Percentiles rank a stretch among this genome's conserved stretches.
Evolutionary conservation across 2,113 vertebrate species (phyloP).

Genomic region (Acanthochromis polyacanthus): DNA sequence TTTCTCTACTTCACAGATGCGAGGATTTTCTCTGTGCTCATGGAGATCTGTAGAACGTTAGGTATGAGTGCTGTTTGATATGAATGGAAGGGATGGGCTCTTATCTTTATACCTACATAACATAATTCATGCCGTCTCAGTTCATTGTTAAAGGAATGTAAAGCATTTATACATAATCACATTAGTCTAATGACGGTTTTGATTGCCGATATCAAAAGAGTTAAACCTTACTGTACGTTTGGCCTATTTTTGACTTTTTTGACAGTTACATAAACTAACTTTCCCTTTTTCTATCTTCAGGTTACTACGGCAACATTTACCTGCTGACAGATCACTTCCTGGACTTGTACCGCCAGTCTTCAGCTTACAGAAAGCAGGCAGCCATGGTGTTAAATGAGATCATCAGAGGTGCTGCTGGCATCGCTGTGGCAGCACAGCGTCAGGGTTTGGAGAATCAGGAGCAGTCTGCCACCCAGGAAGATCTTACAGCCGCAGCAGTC

Average conservation of each 20-base stretch:
- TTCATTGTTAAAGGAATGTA: background rate
- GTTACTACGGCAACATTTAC: constrained; percentile 92
- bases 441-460: constrained; percentile 26
- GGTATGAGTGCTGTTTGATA: constrained; percentile 60
- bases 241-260: background rate
- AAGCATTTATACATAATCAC: background rate
- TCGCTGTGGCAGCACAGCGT: constrained; percentile 77
- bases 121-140: background rate
- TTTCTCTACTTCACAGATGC: constrained; percentile 93
- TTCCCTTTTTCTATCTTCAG: constrained; percentile 29
- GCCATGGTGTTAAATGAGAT: constrained; percentile 93
- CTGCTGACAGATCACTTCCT: constrained; percentile 93
- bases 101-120: background rate
- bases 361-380: constrained; percentile 90
- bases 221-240: background rate
- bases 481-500: constrained; percentile 81
- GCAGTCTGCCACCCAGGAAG: constrained; percentile 65
- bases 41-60: constrained; percentile 90
- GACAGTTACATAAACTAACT: background rate
- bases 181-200: background rate
- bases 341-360: constrained; percentile 89
- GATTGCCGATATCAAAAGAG: background rate
- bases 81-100: background rate
- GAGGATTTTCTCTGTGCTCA: constrained; percentile 86
- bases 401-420: constrained; percentile 87